These are phyloP conservation scores for Uropetala carovei DNA, from an alignment of 2,888 invertebrate genomes.

Conservation along the genomic window DNA sequence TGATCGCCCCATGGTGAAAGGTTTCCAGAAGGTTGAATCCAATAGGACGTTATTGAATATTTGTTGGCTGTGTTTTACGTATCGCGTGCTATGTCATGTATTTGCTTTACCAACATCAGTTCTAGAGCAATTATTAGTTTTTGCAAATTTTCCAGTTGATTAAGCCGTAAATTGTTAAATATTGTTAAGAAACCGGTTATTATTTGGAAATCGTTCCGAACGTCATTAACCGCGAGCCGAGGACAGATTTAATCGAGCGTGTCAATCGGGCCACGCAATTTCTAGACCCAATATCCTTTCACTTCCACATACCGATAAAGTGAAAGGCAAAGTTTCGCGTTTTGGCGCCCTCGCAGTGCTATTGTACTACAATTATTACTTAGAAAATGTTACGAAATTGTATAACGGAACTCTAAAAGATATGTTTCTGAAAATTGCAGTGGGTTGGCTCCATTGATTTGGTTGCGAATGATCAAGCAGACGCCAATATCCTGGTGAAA, in stretches of 20 bases:
- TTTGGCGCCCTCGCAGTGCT: conserved; percentile 27
- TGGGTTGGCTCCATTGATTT: conserved; percentile 96
- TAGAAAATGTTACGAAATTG: neutral
- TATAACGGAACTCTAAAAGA: neutral
- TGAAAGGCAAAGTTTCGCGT: conserved; percentile 43
- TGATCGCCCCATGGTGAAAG: conserved; percentile 44
- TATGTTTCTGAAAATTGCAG: conserved; percentile 72
- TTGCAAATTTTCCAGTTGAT: neutral
- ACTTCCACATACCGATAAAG: conserved; percentile 46
- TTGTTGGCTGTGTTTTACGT: neutral
- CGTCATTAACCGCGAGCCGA: conserved; percentile 51
- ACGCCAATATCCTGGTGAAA: conserved; percentile 91
- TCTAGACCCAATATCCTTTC: conserved; percentile 50
- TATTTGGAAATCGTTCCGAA: conserved; percentile 55
- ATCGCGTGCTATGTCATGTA: neutral
- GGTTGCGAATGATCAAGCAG: conserved; percentile 89
- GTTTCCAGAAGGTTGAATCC: conserved; percentile 55
- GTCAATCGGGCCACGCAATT: conserved; percentile 63
- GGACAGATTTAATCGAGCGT: conserved; percentile 62
- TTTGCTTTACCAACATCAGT: neutral
- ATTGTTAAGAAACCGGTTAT: conserved; percentile 36
- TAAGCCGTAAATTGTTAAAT: neutral
- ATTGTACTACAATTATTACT: neutral
- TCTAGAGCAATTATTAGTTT: neutral
- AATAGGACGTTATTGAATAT: conserved; percentile 29